phyloP scores from a whole-genome alignment of 2,888 invertebrate species.

The Empis livida region DNA sequence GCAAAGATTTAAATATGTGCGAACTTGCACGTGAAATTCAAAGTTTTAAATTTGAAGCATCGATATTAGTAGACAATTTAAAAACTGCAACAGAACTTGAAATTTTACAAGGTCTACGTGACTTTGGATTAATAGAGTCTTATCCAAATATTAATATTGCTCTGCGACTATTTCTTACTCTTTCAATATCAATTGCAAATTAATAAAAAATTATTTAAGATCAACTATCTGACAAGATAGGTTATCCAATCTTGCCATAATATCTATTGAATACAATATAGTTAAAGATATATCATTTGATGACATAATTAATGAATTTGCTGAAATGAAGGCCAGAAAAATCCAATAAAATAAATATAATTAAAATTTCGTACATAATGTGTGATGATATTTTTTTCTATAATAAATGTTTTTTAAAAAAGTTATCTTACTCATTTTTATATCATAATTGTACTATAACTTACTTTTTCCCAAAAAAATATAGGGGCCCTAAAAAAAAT shows the following conservation, averaged over 20 bases:
- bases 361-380: not conserved
- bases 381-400: too few relatives aligned
- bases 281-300: not conserved
- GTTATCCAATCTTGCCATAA: not conserved
- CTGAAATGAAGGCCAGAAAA: not conserved
- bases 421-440: too few relatives aligned
- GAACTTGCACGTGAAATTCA: not conserved
- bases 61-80: not conserved
- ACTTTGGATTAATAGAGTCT: not conserved
- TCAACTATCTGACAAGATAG: not conserved
- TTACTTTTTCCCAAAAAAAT: too few relatives aligned
- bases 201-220: not conserved
- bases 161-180: not conserved
- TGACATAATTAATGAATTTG: not conserved
- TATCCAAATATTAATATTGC: constrained; percentile 1
- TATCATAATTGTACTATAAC: too few relatives aligned
- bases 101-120: not conserved
- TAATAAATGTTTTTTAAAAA: too few relatives aligned
- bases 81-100: constrained; percentile 1
- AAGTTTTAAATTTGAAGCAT: constrained; percentile 1
- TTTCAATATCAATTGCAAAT: not conserved
- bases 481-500: too few relatives aligned
- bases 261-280: not conserved
- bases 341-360: not conserved
- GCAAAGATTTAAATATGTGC: not conserved